These are phyloP conservation scores for Panagrolaimus sp. DNA, from an alignment of 1,140 invertebrate genomes.

Conservation along the genomic window DNA sequence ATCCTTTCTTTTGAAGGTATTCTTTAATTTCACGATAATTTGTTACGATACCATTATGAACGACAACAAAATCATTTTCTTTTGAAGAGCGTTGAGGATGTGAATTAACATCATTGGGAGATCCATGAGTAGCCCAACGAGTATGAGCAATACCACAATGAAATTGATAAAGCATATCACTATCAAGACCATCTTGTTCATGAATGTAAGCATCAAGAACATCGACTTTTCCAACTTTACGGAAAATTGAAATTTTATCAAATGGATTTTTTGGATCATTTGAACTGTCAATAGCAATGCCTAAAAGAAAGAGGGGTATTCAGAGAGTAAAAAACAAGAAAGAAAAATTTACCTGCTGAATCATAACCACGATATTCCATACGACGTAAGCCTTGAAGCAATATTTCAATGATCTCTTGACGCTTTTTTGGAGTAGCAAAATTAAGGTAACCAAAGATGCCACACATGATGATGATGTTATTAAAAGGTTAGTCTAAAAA, in stretches of 20 bases:
- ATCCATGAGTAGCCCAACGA: constrained; percentile 97
- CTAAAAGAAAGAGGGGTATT: constrained; percentile 61
- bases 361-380: constrained; percentile 99
- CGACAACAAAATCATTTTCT: constrained; percentile 85
- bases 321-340: constrained; percentile 22
- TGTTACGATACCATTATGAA: constrained; percentile 97
- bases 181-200: constrained; percentile 64
- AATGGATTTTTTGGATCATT: constrained; percentile 60
- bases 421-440: constrained; percentile 89
- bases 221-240: constrained; percentile 86
- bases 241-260: constrained; percentile 69
- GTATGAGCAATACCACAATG: constrained; percentile 98
- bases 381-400: constrained; percentile 89
- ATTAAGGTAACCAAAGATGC: constrained; percentile 99
- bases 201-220: constrained; percentile 78
- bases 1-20: constrained; percentile 69
- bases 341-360: constrained; percentile 71
- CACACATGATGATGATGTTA: constrained; percentile 61
- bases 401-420: constrained; percentile 81
- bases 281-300: constrained; percentile 78
- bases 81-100: constrained; percentile 91
- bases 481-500: background rate
- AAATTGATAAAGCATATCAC: constrained; percentile 68
- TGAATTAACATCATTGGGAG: constrained; percentile 82
- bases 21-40: constrained; percentile 99